Conservation (phyloP, 1,140 invertebrate species). For the Triops longicaudatus region DNA sequence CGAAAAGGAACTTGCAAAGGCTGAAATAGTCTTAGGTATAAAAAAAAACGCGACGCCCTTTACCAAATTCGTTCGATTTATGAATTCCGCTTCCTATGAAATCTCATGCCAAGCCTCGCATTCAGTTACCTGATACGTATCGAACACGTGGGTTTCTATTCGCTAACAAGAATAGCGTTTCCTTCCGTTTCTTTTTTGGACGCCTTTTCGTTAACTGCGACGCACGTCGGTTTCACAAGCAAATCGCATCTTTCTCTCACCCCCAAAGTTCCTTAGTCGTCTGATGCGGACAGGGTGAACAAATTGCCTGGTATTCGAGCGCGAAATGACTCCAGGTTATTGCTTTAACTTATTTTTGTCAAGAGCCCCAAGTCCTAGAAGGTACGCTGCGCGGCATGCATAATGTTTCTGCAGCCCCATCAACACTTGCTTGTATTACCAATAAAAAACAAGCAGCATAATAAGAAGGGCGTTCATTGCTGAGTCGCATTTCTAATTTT, state of each 20-base stretch:
- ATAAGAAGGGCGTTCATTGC: background rate
- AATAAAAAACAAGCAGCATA: background rate
- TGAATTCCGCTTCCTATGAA: background rate
- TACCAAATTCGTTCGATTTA: background rate
- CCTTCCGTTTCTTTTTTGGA: background rate
- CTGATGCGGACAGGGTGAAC: background rate
- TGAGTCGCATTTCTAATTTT: background rate
- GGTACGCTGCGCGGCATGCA: background rate
- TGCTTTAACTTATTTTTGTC: conserved; percentile 3
- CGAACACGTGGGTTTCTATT: background rate
- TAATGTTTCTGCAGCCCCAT: background rate
- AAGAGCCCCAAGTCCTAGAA: background rate
- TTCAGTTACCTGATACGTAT: background rate
- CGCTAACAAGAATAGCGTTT: background rate
- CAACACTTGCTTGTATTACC: background rate
- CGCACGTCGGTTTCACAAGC: background rate
- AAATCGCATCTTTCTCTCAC: background rate
- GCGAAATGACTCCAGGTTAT: background rate
- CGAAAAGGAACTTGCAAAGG: background rate
- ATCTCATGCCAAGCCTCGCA: background rate
- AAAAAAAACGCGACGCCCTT: background rate
- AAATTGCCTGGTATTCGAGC: background rate
- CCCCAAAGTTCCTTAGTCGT: background rate
- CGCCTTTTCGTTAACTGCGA: background rate
- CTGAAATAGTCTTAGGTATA: background rate